Percentiles rank a stretch among this genome's conserved stretches.
phyloP scores from a whole-genome alignment of 2,113 vertebrate genomes.

The Ageneiosus marmoratus region DNA sequence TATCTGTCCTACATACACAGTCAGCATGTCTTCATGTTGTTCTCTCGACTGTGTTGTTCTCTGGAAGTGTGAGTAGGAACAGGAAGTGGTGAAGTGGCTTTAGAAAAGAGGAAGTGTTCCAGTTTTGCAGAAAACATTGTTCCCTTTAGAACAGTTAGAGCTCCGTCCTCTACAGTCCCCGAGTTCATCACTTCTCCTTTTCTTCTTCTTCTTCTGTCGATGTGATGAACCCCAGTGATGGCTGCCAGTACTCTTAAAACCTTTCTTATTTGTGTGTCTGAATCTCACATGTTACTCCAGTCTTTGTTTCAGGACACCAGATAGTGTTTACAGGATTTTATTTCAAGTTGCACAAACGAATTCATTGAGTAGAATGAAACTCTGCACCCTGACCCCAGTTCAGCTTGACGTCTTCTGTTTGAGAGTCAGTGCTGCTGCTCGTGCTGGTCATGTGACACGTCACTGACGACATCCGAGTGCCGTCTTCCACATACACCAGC shows the following conservation, averaged over 20 bases:
- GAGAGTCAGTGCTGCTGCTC: no score
- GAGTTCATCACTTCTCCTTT: neutral
- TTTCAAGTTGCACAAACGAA: no score
- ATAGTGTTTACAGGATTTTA: no score
- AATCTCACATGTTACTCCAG: neutral
- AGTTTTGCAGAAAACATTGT: neutral
- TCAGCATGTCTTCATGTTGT: neutral
- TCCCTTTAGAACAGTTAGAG: neutral
- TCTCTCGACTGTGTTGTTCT: neutral
- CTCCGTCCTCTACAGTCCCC: neutral
- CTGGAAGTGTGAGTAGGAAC: conserved; percentile 1
- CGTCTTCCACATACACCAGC: neutral
- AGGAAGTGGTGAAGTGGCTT: conserved; percentile 8
- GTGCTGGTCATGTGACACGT: no score
- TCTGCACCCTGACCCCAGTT: no score
- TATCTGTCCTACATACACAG: neutral
- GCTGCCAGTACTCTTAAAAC: neutral
- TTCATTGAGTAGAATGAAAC: no score
- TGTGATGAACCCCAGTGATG: no score
- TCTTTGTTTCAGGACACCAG: no score
- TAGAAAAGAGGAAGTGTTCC: conserved; percentile 15
- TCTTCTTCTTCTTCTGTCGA: no score
- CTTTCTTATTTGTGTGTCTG: neutral
- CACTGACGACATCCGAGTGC: no score
- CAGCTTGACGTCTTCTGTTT: no score